phyloP scores from a whole-genome alignment of 2,113 vertebrate genomes.

The Corythaixoides concolor region DNA sequence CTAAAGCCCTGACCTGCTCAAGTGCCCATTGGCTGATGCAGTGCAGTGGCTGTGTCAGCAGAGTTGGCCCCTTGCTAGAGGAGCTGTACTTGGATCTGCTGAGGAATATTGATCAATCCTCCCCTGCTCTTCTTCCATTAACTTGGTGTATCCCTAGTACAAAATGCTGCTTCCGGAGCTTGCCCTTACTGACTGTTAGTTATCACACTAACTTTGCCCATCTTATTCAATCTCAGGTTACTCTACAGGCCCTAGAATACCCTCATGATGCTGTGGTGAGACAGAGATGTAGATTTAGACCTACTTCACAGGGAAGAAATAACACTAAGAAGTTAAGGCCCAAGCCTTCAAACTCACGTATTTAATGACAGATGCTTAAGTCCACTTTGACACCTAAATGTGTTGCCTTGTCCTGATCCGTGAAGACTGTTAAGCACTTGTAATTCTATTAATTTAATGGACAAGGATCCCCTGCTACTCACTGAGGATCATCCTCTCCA shows the following conservation, averaged over 20 bases:
- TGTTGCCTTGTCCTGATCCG: not conserved
- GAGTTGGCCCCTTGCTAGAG: not conserved
- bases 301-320: not conserved
- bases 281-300: not conserved
- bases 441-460: not conserved
- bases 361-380: not conserved
- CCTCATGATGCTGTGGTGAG: not conserved
- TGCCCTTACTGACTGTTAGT: not conserved
- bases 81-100: not conserved
- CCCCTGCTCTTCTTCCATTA: not conserved
- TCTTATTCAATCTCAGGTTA: not conserved
- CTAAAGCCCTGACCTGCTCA: slow-evolving; percentile 38
- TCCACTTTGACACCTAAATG: not conserved
- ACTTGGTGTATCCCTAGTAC: not conserved
- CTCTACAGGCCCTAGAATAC: not conserved
- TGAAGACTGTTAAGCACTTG: not conserved
- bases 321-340: not conserved
- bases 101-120: not conserved
- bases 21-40: not conserved
- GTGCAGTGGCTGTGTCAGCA: not conserved
- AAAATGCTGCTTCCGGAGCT: not conserved
- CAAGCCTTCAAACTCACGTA: not conserved
- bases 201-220: not conserved
- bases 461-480: not conserved
- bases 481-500: not conserved